Base-by-base conservation (phyloP, 2,888 invertebrate species). In the Charanyca ferruginea region DNA sequence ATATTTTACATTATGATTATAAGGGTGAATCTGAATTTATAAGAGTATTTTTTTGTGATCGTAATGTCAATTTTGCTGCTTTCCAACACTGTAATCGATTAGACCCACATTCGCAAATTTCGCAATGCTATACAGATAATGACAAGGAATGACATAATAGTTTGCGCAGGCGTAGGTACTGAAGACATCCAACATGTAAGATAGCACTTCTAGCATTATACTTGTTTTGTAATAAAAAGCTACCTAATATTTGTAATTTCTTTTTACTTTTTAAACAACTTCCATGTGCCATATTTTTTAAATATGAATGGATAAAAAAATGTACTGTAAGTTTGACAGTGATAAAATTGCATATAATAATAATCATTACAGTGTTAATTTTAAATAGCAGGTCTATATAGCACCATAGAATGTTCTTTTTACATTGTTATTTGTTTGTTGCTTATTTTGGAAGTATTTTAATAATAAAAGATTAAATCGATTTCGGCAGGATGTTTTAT, bases 341-440 rank as follows among this genome's bases (percentile, higher is more conserved):
- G 73, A 75, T 73, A 70, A 61, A 79, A 73, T 79, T 69, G 67
- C 72, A 73, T 77, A 72, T 68, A 80, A 79, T 79, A 81, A 86
- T 80, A 80, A 87, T 86, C 87, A 86, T 90, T 90, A 87, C 92
- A 90, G 91, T 91, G 92, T 91, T 89, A 83, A 83, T 87, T 84
- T 84, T 81, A 86, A 85, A 85, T 87, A 88, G 87, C 91, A 87
- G 89, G 88, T 90, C 87, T 90, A 88, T 90, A 87, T 89, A 89
- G 89, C 86, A 87, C 86, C 88, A 87, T 89, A 89, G 85, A 89
- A 89, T 86, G 87, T 91, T 89, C 89, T 90, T 93, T 91, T 94
- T 93, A 94, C 88, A 91, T 94, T 95, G 94, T 95, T 95, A 94
- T 90, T 94, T 94, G 94, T 94, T 95, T 95, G 95, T 95, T 95